phyloP scores from a whole-genome alignment of 2,888 invertebrate species.

The Brachypalpus laphriformis region DNA sequence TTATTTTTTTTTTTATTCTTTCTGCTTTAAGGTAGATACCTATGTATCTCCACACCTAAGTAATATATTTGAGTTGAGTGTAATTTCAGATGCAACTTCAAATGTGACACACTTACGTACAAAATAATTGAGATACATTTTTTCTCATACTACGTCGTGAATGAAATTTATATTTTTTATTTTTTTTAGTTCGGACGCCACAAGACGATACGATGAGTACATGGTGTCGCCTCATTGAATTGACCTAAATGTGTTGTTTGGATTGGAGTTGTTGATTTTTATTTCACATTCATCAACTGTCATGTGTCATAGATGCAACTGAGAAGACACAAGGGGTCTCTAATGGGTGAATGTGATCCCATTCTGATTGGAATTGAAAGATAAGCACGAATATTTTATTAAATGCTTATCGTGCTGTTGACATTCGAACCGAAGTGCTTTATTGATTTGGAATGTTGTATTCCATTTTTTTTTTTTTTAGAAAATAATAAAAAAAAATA shows the following conservation, averaged over 20 bases:
- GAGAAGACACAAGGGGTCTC: conserved; percentile 14
- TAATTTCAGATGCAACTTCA: conserved; percentile 47
- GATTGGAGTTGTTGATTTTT: conserved; percentile 22
- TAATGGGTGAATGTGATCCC: conserved; percentile 39
- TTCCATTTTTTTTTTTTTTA: background rate
- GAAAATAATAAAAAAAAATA: background rate
- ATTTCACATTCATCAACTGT: conserved; percentile 56
- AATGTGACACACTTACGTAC: conserved; percentile 23
- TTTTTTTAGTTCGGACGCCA: background rate
- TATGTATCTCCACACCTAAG: conserved; percentile 8
- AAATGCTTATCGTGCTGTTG: conserved; percentile 49
- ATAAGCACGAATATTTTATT: conserved; percentile 40
- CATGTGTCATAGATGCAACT: conserved; percentile 61
- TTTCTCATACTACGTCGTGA: conserved; percentile 20
- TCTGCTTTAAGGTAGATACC: conserved; percentile 17
- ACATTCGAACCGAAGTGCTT: conserved; percentile 47
- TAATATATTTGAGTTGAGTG: conserved; percentile 24
- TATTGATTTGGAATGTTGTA: conserved; percentile 56
- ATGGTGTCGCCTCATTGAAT: conserved; percentile 60
- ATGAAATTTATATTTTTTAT: conserved; percentile 10
- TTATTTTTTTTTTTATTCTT: background rate
- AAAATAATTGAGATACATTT: conserved; percentile 12
- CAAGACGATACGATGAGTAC: background rate
- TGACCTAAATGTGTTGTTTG: conserved; percentile 64
- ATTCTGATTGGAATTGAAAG: conserved; percentile 50